A percentile compares a stretch with the other conserved stretches of the same genome.
These are phyloP conservation scores for Salvelinus fontinalis DNA, from an alignment of 2,113 vertebrate genomes.

Conservation along the genomic window DNA sequence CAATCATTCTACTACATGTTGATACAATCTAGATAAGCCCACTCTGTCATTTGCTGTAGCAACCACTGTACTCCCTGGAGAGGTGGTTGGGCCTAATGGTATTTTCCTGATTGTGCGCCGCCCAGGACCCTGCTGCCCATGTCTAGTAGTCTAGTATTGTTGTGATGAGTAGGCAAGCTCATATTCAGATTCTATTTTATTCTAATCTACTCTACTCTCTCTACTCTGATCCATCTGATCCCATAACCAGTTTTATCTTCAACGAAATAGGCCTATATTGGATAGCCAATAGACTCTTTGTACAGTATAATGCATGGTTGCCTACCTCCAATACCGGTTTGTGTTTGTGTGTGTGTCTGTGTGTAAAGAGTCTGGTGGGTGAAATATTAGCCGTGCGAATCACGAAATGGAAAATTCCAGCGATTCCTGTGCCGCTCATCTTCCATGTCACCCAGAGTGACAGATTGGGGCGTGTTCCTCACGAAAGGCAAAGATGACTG, in stretches of 20 bases:
- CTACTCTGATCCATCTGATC: too few relatives aligned
- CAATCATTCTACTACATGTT: background rate
- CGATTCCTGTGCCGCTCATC: conserved; percentile 35
- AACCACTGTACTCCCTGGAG: background rate
- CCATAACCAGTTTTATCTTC: too few relatives aligned
- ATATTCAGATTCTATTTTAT: background rate
- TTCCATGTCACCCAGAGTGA: conserved; percentile 33
- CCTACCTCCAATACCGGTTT: too few relatives aligned
- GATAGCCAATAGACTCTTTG: too few relatives aligned
- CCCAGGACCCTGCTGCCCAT: too few relatives aligned
- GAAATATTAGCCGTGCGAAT: conserved; percentile 44
- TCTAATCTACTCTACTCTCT: background rate
- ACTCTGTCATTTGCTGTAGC: background rate
- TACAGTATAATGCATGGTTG: too few relatives aligned
- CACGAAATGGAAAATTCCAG: conserved; percentile 44
- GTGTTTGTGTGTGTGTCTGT: background rate
- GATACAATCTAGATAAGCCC: too few relatives aligned
- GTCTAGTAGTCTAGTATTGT: background rate
- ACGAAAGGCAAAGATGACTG: too few relatives aligned
- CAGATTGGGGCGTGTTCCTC: background rate
- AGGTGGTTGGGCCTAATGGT: background rate
- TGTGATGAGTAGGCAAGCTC: background rate
- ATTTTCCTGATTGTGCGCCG: background rate
- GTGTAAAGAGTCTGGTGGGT: conserved; percentile 7
- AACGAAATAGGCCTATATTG: too few relatives aligned